Base-by-base conservation (phyloP, 1,140 invertebrate species). In the Heliothis virescens region DNA sequence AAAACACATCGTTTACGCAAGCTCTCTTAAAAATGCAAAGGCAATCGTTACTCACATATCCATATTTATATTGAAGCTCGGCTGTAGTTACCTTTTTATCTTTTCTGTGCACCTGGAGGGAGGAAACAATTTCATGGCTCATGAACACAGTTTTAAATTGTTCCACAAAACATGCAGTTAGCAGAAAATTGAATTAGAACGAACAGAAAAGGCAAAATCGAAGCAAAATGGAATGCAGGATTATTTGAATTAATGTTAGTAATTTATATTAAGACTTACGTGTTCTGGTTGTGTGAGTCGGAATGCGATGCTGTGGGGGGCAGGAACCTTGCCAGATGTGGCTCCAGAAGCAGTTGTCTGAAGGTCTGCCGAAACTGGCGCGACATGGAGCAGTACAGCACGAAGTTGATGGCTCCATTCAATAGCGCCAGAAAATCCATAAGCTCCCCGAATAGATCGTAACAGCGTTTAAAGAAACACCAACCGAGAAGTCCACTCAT, bases 351-450 rank as follows among this genome's bases (percentile, higher is more conserved):
- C 50, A 98, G 87, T 77, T 96, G 96, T 3, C 96, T 96, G 88
- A 99, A 99, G 0, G 98, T 98, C 60, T 96, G 96, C 13, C 98
- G 95, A 91, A 99, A 99, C 95, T 99, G 98, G 62, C 97, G 95
- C 55, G 98, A 98, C 98, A 99, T 99, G 34, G 97, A 97, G 84
- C 98, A 99, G 90, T 99, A 99, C 7, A 99, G 95, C 57, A 99
- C 97, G 90, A 99, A 99, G 89, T 99, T 99, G 57, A 99, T 97
- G 9, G 98, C 97, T 7, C 98, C 98, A 94, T 99, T 99, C 72
- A 99, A 94, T 4, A 99, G 94, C 0, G 98, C 98, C 71, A 99
- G 93, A 18, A 99, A 96, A 90, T 99, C 99, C 97, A 99, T 98
- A 10, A 99, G 85, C 90, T 99, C 98, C 0, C 98, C 98, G 67